phyloP scores from a whole-genome alignment of 2,113 vertebrate species.

The Jacana jacana region DNA sequence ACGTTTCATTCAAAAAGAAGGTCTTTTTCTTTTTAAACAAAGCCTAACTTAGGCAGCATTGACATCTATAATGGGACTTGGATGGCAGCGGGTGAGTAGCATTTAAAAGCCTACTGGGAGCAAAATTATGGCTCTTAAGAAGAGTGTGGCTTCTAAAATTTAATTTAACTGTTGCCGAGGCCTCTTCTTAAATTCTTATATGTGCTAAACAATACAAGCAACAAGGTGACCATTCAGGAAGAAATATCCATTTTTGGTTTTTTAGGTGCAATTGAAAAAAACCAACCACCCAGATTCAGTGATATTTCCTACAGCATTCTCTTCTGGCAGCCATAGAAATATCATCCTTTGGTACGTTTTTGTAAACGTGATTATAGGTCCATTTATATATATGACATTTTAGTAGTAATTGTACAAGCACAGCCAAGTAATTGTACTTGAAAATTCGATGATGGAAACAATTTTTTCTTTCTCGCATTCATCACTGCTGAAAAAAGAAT shows the following conservation, averaged over 20 bases:
- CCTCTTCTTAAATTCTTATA: slow-evolving; percentile 6
- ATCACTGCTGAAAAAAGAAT: background rate
- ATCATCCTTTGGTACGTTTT: background rate
- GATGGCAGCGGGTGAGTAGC: background rate
- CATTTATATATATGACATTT: slow-evolving; percentile 8
- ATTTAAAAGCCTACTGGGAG: slow-evolving; percentile 36
- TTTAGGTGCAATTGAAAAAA: background rate
- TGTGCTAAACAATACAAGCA: background rate
- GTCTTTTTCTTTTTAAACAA: slow-evolving; percentile 25
- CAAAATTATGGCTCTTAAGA: slow-evolving; percentile 10
- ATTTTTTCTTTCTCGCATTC: slow-evolving; percentile 8
- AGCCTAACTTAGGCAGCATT: slow-evolving; percentile 7
- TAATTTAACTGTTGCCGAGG: slow-evolving; percentile 15
- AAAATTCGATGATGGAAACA: slow-evolving; percentile 26
- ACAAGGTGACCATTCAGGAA: background rate
- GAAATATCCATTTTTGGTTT: background rate
- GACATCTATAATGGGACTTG: background rate
- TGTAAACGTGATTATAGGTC: background rate
- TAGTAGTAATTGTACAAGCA: background rate
- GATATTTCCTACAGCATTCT: background rate
- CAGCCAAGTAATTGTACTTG: slow-evolving; percentile 7
- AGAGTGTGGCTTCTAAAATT: slow-evolving; percentile 11
- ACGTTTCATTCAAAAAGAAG: background rate
- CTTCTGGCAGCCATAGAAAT: background rate
- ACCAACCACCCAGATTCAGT: background rate